Evolutionary conservation across 1,140 invertebrate genomes (phyloP), one percentile per base, ranked within the genome.

Genomic region (Drosophila ercepeae): DNA sequence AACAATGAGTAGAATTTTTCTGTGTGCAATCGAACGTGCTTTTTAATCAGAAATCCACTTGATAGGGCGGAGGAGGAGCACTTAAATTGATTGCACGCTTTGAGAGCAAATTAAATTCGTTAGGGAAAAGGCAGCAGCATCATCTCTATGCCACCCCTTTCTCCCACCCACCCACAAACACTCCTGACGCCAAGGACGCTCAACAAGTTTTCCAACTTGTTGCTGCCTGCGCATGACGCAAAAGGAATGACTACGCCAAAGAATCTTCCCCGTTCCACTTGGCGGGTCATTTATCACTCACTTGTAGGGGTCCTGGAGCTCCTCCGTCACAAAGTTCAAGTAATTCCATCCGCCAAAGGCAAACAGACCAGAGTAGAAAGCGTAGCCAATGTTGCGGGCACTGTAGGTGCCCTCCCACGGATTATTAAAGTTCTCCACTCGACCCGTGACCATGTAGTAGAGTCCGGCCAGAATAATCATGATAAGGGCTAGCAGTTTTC

Each of bases 281-380:
- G 19, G 8, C 34, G 9, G 68, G 27, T 42, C 41, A 84, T 82
- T 82, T 84, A n/a, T 11, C 4, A 93, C 93, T 94, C 91, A 98
- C 96, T 95, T 97, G 93, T 97, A 96, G 7, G 97, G 98, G 92
- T 98, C 96, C 91, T 98, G 95, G 9, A 99, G 93, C 92, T 99
- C 98, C 92, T 98, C 97, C 16, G 97, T 97, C 25, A 98, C 97
- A 92, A 98, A 98, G 92, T 98, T 98, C 36, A 98, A 93, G 91
- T 96, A 97, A 91, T 98, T 97, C 96, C 97, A 99, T 39, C 98
- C 98, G 46, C 97, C 97, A 91, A 98, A 99, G n/a, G 98, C 97
- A 93, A 99, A 99, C 1, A 99, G 92, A n/a, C 97, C 97, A 0
- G 96, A 96, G 91, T 98, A 98, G 81, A 98, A 98, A 0, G 97